Evolutionary conservation across 1,140 invertebrate species (phyloP), one percentile per base, ranked within the genome.

Genomic region (Pinna nobilis): DNA sequence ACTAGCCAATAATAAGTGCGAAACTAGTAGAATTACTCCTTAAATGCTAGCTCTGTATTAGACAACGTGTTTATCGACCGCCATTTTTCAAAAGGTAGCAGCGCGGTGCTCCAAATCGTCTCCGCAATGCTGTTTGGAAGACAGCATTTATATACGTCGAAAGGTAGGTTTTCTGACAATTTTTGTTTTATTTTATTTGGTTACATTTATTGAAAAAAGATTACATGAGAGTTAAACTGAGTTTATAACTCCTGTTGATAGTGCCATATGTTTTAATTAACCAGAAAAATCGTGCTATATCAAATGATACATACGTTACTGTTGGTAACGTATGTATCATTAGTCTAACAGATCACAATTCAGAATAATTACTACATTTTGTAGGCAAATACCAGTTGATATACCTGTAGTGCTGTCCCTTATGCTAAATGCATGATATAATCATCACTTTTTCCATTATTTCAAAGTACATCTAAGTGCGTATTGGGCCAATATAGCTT

Each of bases 321-420:
- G 13, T 30, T 11, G 23, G 53, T 55, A 55, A 55, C 53, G 25
- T 55, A 55, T 18, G 23, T 30, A 55, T 55, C n/a, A n/a, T n/a
- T n/a, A n/a, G n/a, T n/a, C n/a, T n/a, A n/a, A n/a, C n/a, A n/a
- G n/a, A n/a, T n/a, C n/a, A n/a, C n/a, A n/a, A n/a, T n/a, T n/a
- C n/a, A n/a, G n/a, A n/a, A n/a, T n/a, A n/a, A n/a, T n/a, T n/a
- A n/a, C n/a, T n/a, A n/a, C n/a, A n/a, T n/a, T n/a, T n/a, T n/a
- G n/a, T n/a, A n/a, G n/a, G n/a, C n/a, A n/a, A n/a, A n/a, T n/a
- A n/a, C n/a, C n/a, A n/a, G n/a, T n/a, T n/a, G n/a, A n/a, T n/a
- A n/a, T n/a, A n/a, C n/a, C n/a, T n/a, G n/a, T n/a, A n/a, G n/a
- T n/a, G n/a, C n/a, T n/a, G n/a, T n/a, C n/a, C n/a, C n/a, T n/a